Evolutionary conservation across 2,797 vertebrate genomes (phyloP), one percentile per base, ranked within the genome.

Genomic region (Anas acuta): DNA sequence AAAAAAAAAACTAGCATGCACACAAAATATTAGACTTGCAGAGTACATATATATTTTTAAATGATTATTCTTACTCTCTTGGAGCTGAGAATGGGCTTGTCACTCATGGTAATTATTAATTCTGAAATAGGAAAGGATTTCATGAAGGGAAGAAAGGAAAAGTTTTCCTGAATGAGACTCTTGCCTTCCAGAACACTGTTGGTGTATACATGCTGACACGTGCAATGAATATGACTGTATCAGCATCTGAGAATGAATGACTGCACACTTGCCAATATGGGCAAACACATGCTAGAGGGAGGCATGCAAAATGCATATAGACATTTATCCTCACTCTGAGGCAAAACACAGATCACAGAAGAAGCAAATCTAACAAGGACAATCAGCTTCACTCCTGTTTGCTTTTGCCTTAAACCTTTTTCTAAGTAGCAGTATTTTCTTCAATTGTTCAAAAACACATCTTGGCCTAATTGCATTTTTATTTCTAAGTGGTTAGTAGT

Each of bases 401-500:
- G 33, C 10, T 73, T 75, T 73, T 54, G 16, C 43, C 88, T 66
- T 51, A 70, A 89, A 66, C 3, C 2, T 64, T 76, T 64, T n/a
- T 20, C 47, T 43, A 67, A 79, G 23, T 25, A 92, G 30, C 6
- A 65, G 8, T 33, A 33, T 54, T 92, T 87, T 65, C 51, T 67
- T 84, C 0, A 1, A 13, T 60, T 84, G 25, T 54, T 87, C 8
- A 15, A 57, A 90, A 84, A 11, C 2, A 17, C 53, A 26, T 11
- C 30, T 79, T 72, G 21, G 7, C 9, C 49, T 87, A 82, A 79
- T 35, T 85, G 25, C 18, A 32, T 25, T 87, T 93, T 85, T 84
- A 86, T 92, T 94, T 75, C 45, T 41, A 65, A 65, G 47, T 47
- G 18, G 9, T 73, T 87, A 94, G 26, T 83, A 82, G 57, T 12